Conservation (phyloP, 2,113 vertebrate species). For the Oryzias melastigma region DNA sequence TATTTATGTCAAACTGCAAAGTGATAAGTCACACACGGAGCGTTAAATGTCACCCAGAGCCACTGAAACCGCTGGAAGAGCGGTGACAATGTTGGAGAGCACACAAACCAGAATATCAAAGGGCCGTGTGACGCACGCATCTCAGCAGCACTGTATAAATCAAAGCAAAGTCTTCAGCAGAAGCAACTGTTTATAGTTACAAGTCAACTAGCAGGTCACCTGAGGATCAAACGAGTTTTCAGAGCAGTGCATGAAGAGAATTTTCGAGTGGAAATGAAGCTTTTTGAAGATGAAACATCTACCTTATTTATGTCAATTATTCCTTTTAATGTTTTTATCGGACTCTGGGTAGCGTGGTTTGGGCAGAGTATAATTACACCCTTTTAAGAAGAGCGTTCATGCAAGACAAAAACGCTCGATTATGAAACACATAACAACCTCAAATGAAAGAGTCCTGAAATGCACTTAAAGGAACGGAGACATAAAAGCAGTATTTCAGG, state of each 20-base stretch:
- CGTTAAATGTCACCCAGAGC: not conserved
- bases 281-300: slow-evolving; percentile 61
- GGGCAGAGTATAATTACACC: slow-evolving; percentile 28
- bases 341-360: slow-evolving; percentile 12
- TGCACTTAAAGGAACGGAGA: not conserved
- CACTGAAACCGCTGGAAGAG: slow-evolving; percentile 2
- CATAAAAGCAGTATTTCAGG: not conserved
- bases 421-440: not conserved
- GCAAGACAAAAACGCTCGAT: not conserved
- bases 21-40: not conserved
- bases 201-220: slow-evolving; percentile 33
- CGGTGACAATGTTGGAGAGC: slow-evolving; percentile 2
- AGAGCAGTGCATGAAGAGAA: slow-evolving; percentile 27
- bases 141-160: slow-evolving; percentile 32
- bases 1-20: slow-evolving; percentile 25
- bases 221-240: slow-evolving; percentile 47
- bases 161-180: slow-evolving; percentile 38
- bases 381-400: slow-evolving; percentile 6
- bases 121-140: not conserved
- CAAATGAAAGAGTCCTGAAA: not conserved
- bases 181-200: slow-evolving; percentile 36
- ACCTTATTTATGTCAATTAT: slow-evolving; percentile 49
- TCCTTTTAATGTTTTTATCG: slow-evolving; percentile 41
- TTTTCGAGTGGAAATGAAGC: slow-evolving; percentile 45
- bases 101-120: slow-evolving; percentile 32